A percentile compares a stretch with the other conserved stretches of the same genome.
Evolutionary conservation across 2,797 vertebrate genomes (phyloP).

Genomic region (Sebastes steindachneri): DNA sequence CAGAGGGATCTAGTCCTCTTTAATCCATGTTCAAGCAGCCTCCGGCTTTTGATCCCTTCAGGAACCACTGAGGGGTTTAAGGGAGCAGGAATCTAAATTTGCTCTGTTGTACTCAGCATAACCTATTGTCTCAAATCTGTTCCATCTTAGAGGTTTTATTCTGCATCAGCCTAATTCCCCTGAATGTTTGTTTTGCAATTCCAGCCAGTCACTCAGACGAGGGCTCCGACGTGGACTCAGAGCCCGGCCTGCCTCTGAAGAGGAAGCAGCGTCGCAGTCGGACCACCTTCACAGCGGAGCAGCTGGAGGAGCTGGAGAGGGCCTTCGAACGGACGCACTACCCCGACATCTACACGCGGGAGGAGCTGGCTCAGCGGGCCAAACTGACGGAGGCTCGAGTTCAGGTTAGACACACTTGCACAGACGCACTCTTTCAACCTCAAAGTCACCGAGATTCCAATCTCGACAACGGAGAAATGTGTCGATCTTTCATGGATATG

Average conservation of each 20-base stretch:
- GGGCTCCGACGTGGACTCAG: constrained; percentile 97
- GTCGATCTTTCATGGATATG: constrained; percentile 75
- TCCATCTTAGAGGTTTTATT: constrained; percentile 27
- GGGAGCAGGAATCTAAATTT: constrained; percentile 64
- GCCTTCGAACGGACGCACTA: constrained; percentile 99
- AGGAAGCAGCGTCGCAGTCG: constrained; percentile 97
- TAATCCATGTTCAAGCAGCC: constrained; percentile 82
- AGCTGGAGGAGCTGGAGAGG: constrained; percentile 96
- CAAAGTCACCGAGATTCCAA: not conserved
- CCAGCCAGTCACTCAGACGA: constrained; percentile 96
- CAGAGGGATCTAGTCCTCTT: constrained; percentile 68
- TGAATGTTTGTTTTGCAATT: constrained; percentile 34
- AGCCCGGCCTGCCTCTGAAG: constrained; percentile 95
- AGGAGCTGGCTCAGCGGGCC: constrained; percentile 96
- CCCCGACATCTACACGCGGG: constrained; percentile 97
- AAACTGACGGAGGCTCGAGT: constrained; percentile 98
- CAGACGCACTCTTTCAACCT: not conserved
- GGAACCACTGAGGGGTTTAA: constrained; percentile 74
- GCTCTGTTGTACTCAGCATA: constrained; percentile 57
- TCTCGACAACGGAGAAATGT: constrained; percentile 44
- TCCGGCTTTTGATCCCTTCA: constrained; percentile 78
- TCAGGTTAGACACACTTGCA: constrained; percentile 84
- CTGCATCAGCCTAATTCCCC: not conserved
- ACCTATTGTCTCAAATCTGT: constrained; percentile 49
- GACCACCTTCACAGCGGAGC: constrained; percentile 97